A percentile compares a stretch with the other conserved stretches of the same genome.
These are phyloP conservation scores for Platyscapa corneri DNA, from an alignment of 1,140 invertebrate genomes.

Conservation along the genomic window DNA sequence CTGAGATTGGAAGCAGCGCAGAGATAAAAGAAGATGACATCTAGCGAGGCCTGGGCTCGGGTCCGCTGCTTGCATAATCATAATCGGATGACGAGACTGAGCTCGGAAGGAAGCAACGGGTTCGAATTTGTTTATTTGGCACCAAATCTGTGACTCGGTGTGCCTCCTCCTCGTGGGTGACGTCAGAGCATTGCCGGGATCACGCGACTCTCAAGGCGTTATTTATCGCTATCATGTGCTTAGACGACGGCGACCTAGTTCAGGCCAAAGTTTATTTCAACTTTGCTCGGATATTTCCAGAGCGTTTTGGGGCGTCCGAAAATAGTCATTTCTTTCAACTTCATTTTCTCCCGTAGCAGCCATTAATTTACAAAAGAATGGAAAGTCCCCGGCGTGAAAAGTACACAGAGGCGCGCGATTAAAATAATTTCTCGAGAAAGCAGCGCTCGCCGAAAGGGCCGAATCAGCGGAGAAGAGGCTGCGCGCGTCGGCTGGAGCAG, in stretches of 20 bases:
- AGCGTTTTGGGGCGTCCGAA: neutral
- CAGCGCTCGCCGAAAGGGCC: neutral
- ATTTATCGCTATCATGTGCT: neutral
- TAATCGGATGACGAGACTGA: too few species aligned
- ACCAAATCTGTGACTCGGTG: neutral
- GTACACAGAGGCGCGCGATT: neutral
- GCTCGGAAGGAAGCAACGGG: neutral
- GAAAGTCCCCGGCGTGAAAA: neutral
- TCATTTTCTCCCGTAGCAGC: neutral
- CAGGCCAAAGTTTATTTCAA: neutral
- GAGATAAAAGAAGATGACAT: neutral
- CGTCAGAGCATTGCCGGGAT: neutral
- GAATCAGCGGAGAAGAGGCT: neutral
- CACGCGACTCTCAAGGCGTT: neutral
- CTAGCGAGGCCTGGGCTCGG: too few species aligned
- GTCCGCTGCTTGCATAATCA: too few species aligned
- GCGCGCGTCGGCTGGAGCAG: neutral
- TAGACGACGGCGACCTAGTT: neutral
- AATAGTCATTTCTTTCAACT: neutral
- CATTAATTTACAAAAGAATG: neutral
- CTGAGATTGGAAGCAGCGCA: neutral
- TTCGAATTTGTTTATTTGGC: neutral
- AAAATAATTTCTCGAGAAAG: neutral
- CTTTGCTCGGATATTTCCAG: neutral
- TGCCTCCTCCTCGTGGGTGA: neutral